A percentile compares a stretch with the other conserved stretches of the same genome.
These are phyloP conservation scores for Pherbina coryleti DNA, from an alignment of 2,888 invertebrate species.

Conservation along the genomic window DNA sequence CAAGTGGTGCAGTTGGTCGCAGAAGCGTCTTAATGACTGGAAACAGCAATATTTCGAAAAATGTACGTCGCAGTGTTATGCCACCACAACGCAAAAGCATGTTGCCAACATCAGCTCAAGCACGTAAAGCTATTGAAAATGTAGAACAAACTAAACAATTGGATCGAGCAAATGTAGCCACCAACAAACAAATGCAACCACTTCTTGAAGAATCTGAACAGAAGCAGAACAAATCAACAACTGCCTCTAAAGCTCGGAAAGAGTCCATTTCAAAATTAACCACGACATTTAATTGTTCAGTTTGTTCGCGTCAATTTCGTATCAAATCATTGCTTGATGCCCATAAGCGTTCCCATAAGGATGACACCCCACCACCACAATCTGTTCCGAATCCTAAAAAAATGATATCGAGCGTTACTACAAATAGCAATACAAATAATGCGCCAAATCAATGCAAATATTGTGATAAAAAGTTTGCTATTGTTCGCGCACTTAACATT, in stretches of 20 bases:
- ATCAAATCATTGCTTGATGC: conserved; percentile 55
- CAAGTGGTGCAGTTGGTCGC: background rate
- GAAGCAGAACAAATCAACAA: background rate
- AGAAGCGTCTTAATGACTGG: conserved; percentile 30
- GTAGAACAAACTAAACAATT: background rate
- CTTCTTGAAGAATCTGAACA: conserved; percentile 15
- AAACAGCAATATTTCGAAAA: background rate
- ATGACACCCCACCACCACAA: conserved; percentile 42
- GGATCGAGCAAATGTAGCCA: conserved; percentile 30
- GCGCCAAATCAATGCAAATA: conserved; percentile 57
- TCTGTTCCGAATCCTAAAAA: conserved; percentile 31
- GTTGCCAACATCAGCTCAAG: conserved; percentile 25
- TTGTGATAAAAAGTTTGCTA: conserved; percentile 64
- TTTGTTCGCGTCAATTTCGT: conserved; percentile 56
- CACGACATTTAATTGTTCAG: conserved; percentile 49
- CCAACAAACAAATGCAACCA: background rate
- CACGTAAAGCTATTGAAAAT: background rate
- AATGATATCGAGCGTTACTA: background rate
- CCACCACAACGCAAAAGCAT: conserved; percentile 38
- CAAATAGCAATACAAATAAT: conserved; percentile 37
- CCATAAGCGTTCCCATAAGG: conserved; percentile 58
- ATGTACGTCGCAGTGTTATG: conserved; percentile 32
- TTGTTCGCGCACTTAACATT: conserved; percentile 61
- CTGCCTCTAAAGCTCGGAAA: conserved; percentile 3
- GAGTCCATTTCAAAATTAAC: conserved; percentile 10